phyloP scores from a whole-genome alignment of 2,797 vertebrate species.

The Tenualosa thibaudeaui region DNA sequence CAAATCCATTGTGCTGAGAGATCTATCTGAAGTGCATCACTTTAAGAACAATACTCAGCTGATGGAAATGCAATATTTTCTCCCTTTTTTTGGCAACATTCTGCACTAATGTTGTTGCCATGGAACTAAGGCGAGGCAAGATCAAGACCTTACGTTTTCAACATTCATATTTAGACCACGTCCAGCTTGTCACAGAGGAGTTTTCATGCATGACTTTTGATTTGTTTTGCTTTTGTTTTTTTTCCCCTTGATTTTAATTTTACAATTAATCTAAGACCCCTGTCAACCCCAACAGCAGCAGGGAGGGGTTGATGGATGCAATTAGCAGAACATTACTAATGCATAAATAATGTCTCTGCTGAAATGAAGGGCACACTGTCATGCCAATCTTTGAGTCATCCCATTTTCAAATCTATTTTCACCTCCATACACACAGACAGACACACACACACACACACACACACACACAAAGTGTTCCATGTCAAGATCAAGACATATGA shows the following conservation, averaged over 20 bases:
- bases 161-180: neutral
- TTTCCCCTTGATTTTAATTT: neutral
- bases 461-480: neutral
- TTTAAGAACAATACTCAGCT: neutral
- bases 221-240: neutral
- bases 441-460: neutral
- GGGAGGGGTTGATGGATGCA: conserved; percentile 41
- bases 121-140: neutral
- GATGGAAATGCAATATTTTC: neutral
- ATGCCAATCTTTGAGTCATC: neutral
- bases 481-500: neutral
- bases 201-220: neutral
- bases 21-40: neutral
- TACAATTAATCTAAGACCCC: conserved; percentile 14
- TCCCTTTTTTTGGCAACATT: neutral
- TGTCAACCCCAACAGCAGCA: conserved; percentile 52
- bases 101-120: neutral
- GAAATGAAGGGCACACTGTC: conserved; percentile 50
- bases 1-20: neutral
- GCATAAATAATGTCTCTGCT: conserved; percentile 69
- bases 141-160: conserved; percentile 5
- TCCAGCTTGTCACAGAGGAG: neutral
- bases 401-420: neutral
- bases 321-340: conserved; percentile 70
- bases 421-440: neutral